Conservation (phyloP, 2,113 vertebrate species). For the Rutilus rutilus region DNA sequence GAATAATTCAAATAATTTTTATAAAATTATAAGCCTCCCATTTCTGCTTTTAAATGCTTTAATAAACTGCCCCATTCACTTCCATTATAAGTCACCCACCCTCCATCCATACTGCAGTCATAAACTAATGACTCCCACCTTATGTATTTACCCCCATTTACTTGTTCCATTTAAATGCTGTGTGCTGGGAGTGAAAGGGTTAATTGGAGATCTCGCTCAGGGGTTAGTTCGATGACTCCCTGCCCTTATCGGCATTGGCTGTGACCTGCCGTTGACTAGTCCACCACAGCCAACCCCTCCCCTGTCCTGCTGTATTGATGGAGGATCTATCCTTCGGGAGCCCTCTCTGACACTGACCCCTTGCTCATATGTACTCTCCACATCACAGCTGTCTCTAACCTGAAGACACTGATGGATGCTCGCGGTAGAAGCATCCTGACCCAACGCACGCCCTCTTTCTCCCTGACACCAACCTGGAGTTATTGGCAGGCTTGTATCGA, state of each 20-base stretch:
- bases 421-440: conserved; percentile 21
- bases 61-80: neutral
- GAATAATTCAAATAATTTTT: neutral
- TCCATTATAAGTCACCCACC: neutral
- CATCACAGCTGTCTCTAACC: conserved; percentile 24
- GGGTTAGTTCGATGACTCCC: conserved; percentile 73
- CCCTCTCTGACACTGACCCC: conserved; percentile 39
- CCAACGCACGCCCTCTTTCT: neutral
- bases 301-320: conserved; percentile 31
- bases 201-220: conserved; percentile 76
- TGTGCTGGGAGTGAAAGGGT: conserved; percentile 68
- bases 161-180: conserved; percentile 65
- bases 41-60: neutral
- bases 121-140: conserved; percentile 26
- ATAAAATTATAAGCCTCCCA: neutral
- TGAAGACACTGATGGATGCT: conserved; percentile 40
- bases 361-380: conserved; percentile 21
- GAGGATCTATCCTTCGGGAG: conserved; percentile 29
- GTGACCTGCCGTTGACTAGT: conserved; percentile 70
- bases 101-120: conserved; percentile 62
- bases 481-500: conserved; percentile 52
- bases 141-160: conserved; percentile 37
- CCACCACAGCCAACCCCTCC: conserved; percentile 42
- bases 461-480: conserved; percentile 11
- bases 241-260: conserved; percentile 75